Percentiles rank a stretch among this genome's conserved stretches.
phyloP scores from a whole-genome alignment of 92 coral and sea anemone genomes.

The Parazoanthus swiftii region DNA sequence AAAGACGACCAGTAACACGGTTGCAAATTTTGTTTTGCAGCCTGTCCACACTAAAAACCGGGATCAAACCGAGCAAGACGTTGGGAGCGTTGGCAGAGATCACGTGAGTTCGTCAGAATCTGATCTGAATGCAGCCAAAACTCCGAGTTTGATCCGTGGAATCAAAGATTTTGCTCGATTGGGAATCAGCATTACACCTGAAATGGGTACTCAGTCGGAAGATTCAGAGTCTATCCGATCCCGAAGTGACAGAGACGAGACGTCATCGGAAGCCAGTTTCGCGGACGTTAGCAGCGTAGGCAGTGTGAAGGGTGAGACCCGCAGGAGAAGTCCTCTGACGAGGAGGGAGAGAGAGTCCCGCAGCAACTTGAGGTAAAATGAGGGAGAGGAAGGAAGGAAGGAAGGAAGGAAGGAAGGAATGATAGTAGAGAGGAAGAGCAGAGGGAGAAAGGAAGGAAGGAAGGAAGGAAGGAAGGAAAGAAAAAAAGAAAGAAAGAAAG shows the following conservation, averaged over 20 bases:
- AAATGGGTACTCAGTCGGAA: constrained; percentile 9
- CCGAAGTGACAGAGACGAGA: constrained; percentile 57
- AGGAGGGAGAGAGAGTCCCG: constrained; percentile 30
- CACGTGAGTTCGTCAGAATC: constrained; percentile 34
- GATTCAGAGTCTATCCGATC: constrained; percentile 38
- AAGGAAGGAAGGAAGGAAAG: too few relatives aligned
- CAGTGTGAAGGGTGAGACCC: constrained; percentile 54
- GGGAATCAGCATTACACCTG: constrained; percentile 35
- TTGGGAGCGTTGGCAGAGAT: background rate
- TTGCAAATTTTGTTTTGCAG: background rate
- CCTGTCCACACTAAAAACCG: background rate
- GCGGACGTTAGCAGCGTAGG: constrained; percentile 87
- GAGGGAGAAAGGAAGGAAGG: too few relatives aligned
- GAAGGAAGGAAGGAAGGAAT: too few relatives aligned
- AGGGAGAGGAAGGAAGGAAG: too few relatives aligned
- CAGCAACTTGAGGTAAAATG: constrained; percentile 23
- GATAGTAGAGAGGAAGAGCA: too few relatives aligned
- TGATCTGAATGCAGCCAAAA: constrained; percentile 48
- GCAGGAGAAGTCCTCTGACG: constrained; percentile 27
- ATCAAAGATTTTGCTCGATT: constrained; percentile 77
- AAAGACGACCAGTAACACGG: background rate
- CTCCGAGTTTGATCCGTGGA: constrained; percentile 85
- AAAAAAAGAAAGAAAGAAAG: too few relatives aligned
- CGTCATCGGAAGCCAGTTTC: constrained; percentile 88
- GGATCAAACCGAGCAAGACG: background rate